Conservation (phyloP, 2,797 vertebrate genomes). For the Gymnothorax javanicus region DNA sequence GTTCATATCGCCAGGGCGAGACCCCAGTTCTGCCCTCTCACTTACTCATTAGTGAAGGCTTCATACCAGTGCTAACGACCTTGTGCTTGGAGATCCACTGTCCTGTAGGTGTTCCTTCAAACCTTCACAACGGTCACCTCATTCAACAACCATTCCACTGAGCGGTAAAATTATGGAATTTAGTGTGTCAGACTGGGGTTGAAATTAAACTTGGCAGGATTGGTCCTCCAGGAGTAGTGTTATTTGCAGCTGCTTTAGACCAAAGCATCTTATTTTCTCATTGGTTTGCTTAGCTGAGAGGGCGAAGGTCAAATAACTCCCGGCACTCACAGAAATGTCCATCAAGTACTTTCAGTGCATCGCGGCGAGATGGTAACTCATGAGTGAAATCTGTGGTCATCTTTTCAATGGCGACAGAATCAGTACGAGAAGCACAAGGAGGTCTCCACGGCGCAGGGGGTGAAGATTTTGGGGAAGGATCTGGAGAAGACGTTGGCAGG, state of each 20-base stretch:
- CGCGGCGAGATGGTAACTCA: not conserved
- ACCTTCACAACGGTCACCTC: too few relatives aligned
- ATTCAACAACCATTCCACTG: too few relatives aligned
- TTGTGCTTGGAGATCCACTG: too few relatives aligned
- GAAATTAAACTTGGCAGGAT: too few relatives aligned
- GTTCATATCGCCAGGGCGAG: too few relatives aligned
- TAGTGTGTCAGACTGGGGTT: too few relatives aligned
- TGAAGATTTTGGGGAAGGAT: conserved; percentile 97
- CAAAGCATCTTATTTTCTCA: not conserved
- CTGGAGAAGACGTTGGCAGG: conserved; percentile 93
- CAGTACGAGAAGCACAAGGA: conserved; percentile 98
- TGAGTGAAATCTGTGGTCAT: not conserved
- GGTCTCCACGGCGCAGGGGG: conserved; percentile 88
- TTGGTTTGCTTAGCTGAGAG: not conserved
- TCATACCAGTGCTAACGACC: not conserved
- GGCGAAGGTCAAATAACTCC: too few relatives aligned
- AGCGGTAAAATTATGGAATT: too few relatives aligned
- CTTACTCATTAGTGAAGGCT: not conserved
- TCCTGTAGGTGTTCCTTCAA: too few relatives aligned
- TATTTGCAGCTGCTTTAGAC: not conserved
- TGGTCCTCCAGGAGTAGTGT: too few relatives aligned
- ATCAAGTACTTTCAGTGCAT: too few relatives aligned
- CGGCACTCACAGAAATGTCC: too few relatives aligned
- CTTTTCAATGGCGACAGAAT: conserved; percentile 69
- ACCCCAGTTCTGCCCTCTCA: not conserved